These are phyloP conservation scores for Perca schrenkii DNA, from an alignment of 2,113 vertebrate genomes.

Conservation along the genomic window DNA sequence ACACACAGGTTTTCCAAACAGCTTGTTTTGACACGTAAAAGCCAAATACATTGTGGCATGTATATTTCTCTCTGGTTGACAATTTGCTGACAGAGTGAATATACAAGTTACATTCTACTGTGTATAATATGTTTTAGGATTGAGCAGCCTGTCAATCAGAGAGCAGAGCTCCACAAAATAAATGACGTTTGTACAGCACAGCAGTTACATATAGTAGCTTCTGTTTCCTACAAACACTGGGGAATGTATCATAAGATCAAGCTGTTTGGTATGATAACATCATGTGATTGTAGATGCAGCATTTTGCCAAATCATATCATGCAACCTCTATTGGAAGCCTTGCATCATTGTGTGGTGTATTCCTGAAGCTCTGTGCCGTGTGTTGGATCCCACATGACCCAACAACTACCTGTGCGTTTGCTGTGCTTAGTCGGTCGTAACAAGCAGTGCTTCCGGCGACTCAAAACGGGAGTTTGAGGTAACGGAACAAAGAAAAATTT, in stretches of 20 bases:
- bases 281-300: background rate
- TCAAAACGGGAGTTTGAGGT: too few species aligned
- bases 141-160: background rate
- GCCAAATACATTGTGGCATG: conserved; percentile 11
- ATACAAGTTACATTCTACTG: background rate
- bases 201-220: background rate
- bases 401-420: background rate
- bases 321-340: background rate
- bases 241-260: conserved; percentile 39
- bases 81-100: conserved; percentile 13
- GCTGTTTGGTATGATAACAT: conserved; percentile 5
- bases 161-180: background rate
- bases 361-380: background rate
- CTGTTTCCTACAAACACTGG: conserved; percentile 2
- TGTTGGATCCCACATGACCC: background rate
- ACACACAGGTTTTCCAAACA: background rate
- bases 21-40: background rate
- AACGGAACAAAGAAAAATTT: too few species aligned
- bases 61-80: background rate
- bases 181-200: background rate
- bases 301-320: conserved; percentile 3
- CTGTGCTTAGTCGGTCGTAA: background rate
- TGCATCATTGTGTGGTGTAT: background rate
- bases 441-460: too few species aligned
- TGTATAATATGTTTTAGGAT: conserved; percentile 6